Evolutionary conservation across 1,140 invertebrate species (phyloP).

Genomic region (Bombus pascuorum): DNA sequence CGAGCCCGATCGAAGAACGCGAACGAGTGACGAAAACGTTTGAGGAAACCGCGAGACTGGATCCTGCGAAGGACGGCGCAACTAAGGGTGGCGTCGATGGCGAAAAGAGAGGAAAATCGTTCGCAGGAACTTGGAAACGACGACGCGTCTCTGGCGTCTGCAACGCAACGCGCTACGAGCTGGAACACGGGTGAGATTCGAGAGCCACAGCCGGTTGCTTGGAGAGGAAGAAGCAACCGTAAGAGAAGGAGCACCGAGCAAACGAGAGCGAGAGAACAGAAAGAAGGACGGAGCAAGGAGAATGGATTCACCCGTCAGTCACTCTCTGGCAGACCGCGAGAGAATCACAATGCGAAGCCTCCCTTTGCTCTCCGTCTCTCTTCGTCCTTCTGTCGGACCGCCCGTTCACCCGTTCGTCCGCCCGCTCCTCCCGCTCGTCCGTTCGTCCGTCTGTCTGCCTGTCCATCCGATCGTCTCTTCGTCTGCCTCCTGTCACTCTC

Average conservation of each 20-base stretch:
- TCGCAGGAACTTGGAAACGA: not conserved
- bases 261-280: constrained; percentile 33
- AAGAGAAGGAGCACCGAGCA: constrained; percentile 37
- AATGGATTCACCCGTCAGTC: constrained; percentile 82
- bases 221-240: constrained; percentile 31
- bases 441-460: constrained; percentile 60
- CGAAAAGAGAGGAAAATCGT: not conserved
- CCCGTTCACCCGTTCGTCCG: constrained; percentile 18
- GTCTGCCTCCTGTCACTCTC: constrained; percentile 74
- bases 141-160: not conserved
- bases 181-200: constrained; percentile 38
- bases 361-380: constrained; percentile 60
- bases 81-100: no score
- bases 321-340: constrained; percentile 79
- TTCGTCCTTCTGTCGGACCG: constrained; percentile 59
- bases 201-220: constrained; percentile 52
- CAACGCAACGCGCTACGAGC: not conserved
- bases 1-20: no score
- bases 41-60: no score
- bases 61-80: no score
- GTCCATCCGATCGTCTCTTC: constrained; percentile 70
- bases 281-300: constrained; percentile 67
- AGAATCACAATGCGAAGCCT: constrained; percentile 81
- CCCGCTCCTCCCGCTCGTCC: constrained; percentile 51
- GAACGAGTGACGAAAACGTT: no score